Conservation (phyloP, 2,888 invertebrate species). For the Cordilura impudica region DNA sequence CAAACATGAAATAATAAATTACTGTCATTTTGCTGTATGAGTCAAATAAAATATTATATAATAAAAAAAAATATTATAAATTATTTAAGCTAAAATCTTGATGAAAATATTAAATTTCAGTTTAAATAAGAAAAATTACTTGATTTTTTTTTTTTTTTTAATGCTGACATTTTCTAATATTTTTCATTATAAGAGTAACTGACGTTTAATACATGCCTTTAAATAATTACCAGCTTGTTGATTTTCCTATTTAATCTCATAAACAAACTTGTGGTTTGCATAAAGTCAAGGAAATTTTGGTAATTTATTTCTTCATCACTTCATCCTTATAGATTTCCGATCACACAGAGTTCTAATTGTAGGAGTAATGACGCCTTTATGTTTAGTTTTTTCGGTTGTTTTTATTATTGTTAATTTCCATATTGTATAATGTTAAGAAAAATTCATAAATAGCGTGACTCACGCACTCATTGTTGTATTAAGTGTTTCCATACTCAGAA, state of each 20-base stretch:
- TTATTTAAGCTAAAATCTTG: neutral
- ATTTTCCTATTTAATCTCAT: slow-evolving; percentile 3
- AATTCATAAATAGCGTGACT: slow-evolving; percentile 51
- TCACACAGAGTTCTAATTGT: too few relatives aligned
- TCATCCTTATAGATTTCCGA: slow-evolving; percentile 9
- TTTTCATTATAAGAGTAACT: neutral
- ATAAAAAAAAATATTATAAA: neutral
- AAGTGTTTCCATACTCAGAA: neutral
- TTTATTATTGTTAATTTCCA: slow-evolving; percentile 47
- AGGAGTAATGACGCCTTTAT: slow-evolving; percentile 43
- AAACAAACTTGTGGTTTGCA: neutral
- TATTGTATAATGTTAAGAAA: slow-evolving; percentile 49
- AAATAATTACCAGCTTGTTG: slow-evolving; percentile 32
- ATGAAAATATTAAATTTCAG: slow-evolving; percentile 4
- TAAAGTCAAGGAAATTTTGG: slow-evolving; percentile 51
- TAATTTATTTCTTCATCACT: slow-evolving; percentile 9
- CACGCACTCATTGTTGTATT: slow-evolving; percentile 43
- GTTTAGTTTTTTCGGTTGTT: neutral
- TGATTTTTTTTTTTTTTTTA: neutral
- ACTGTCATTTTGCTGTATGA: slow-evolving; percentile 7
- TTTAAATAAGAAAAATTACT: neutral
- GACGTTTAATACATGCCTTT: slow-evolving; percentile 5
- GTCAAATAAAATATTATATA: neutral
- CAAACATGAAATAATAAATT: slow-evolving; percentile 19
- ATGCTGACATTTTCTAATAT: neutral